Base-by-base conservation (phyloP, 2,888 invertebrate species). In the Sinelater perroti region DNA sequence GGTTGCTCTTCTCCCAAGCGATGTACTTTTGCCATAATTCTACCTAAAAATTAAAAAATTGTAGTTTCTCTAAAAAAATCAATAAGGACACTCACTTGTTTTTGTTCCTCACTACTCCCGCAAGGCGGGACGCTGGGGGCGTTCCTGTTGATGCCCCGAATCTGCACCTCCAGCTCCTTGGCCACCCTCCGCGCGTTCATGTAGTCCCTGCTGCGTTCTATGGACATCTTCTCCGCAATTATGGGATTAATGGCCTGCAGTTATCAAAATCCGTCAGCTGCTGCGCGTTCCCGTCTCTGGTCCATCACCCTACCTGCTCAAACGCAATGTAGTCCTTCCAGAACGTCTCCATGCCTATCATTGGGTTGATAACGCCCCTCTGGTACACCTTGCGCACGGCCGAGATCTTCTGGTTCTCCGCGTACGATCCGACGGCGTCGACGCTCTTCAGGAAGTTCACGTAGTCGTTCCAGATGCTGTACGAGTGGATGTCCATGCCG, bases 1-100 rank as follows among this genome's bases (percentile, higher is more conserved):
- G 99, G 81, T 99, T 99, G 18, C 90, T 88, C 55, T 97, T 92
- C 79, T 99, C 99, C 93, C 97, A 99, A 0, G 88, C 83, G 67
- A 99, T 97, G 76, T 97, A 99, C 73, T 97, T 97, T 80, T 98
- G 97, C 99, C 99, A 99, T 5, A 98, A 79, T 64, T 98, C 97
- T 56, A 98, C 96, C 95, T 93, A 72, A n/a, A 24, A 35, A 4
- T n/a, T n/a, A n/a, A n/a, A n/a, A n/a, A n/a, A n/a, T n/a, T n/a
- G n/a, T n/a, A 21, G 4, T 18, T 10, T 10, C 11, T 3, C n/a
- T n/a, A n/a, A 24, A 40, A 1, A 11, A 11, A 40, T 6, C 3
- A 21, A 35, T 13, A 7, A 5, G 4, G 3, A 35, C 7, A 33
- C 63, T 54, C 75, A 93, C 94, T 85, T 97, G 97, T 81, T 95